Conservation (phyloP, 2,113 vertebrate species). For the Isurus oxyrinchus region DNA sequence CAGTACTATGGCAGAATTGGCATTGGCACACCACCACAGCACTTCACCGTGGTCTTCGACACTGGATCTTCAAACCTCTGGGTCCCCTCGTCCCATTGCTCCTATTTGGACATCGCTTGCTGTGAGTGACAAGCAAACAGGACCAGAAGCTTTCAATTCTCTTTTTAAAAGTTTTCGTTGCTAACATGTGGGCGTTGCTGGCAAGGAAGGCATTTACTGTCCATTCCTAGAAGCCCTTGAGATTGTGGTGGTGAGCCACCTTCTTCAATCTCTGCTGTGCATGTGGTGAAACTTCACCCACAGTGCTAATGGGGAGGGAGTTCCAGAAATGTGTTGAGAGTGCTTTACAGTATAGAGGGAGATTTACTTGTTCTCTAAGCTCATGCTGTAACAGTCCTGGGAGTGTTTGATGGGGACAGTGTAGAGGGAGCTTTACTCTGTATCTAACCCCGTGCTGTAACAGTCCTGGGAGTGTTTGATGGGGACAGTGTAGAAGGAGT, state of each 20-base stretch:
- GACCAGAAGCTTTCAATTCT: not conserved
- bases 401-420: no score
- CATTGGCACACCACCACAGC: constrained; percentile 72
- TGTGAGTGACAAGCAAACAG: constrained; percentile 58
- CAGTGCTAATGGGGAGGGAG: no score
- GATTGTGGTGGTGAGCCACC: no score
- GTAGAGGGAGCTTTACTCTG: no score
- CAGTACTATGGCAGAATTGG: constrained; percentile 76
- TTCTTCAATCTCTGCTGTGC: not conserved
- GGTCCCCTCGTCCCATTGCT: constrained; percentile 74
- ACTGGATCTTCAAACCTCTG: constrained; percentile 82
- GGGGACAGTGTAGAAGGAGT: not conserved
- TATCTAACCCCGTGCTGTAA: no score
- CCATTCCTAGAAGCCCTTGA: not conserved
- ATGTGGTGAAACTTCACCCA: no score
- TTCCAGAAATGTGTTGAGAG: not conserved
- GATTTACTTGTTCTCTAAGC: no score
- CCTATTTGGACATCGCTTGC: constrained; percentile 67
- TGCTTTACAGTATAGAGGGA: not conserved
- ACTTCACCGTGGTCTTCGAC: constrained; percentile 78
- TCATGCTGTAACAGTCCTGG: no score
- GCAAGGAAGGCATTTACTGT: not conserved
- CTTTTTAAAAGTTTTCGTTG: not conserved
- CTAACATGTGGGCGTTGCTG: not conserved
- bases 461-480: no score